These are phyloP conservation scores for Hippocampus comes DNA, from an alignment of 2,113 vertebrate genomes.

Conservation along the genomic window DNA sequence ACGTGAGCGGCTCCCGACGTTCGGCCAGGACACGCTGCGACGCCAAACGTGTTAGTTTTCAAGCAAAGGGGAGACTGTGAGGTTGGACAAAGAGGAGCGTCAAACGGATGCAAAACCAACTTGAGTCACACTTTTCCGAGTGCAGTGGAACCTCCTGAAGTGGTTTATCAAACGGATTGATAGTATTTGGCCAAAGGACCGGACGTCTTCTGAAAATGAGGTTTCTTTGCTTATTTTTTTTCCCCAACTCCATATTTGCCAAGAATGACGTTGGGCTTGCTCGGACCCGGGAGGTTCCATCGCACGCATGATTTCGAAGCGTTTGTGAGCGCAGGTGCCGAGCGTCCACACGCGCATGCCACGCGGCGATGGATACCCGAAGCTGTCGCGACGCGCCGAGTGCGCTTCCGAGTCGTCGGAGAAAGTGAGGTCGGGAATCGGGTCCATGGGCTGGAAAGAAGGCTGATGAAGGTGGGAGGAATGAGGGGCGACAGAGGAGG, in stretches of 20 bases:
- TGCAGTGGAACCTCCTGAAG: neutral
- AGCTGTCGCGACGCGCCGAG: slow-evolving; percentile 74
- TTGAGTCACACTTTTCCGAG: neutral
- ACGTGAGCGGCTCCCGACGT: neutral
- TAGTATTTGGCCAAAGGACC: neutral
- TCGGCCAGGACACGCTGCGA: too few species aligned
- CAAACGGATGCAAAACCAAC: neutral
- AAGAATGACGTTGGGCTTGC: too few species aligned
- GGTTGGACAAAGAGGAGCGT: neutral
- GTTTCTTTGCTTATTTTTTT: too few species aligned
- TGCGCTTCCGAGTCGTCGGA: slow-evolving; percentile 79
- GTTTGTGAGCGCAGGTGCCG: slow-evolving; percentile 9
- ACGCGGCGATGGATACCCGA: slow-evolving; percentile 78
- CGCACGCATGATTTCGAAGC: neutral
- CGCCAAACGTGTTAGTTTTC: slow-evolving; percentile 51
- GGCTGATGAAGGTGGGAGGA: slow-evolving; percentile 80
- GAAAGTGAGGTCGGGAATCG: slow-evolving; percentile 82
- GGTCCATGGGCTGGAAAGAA: slow-evolving; percentile 90
- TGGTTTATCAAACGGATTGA: neutral
- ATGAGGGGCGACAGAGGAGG: slow-evolving; percentile 47
- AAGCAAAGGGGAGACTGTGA: slow-evolving; percentile 30
- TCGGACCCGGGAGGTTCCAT: neutral
- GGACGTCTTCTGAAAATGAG: too few species aligned
- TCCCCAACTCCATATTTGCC: too few species aligned
- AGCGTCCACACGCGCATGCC: slow-evolving; percentile 53